A percentile compares a stretch with the other conserved stretches of the same genome.
Conservation (phyloP, 2,888 invertebrate species). For the Agrochola macilenta region DNA sequence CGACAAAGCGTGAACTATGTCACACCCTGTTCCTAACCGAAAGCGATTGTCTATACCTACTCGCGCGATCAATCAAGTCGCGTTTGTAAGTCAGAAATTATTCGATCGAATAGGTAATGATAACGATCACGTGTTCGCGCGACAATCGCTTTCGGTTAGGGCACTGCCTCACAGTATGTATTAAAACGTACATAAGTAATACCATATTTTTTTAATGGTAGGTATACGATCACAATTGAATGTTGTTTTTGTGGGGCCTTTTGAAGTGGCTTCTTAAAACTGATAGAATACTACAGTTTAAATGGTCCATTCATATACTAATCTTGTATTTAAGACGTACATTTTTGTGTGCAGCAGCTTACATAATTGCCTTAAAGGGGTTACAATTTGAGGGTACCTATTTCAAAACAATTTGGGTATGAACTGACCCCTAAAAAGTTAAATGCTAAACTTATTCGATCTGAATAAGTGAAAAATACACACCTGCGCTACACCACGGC, state of each 20-base stretch:
- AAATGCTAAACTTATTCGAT: constrained; percentile 18
- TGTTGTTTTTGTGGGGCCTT: background rate
- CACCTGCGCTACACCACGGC: background rate
- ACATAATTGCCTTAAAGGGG: background rate
- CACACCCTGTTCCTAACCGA: constrained; percentile 1
- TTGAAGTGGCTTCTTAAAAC: background rate
- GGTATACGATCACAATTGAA: constrained; percentile 24
- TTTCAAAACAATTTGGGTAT: background rate
- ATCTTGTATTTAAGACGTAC: background rate
- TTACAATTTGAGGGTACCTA: background rate
- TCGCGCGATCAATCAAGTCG: background rate
- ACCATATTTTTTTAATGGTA: constrained; percentile 9
- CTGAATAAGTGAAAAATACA: background rate
- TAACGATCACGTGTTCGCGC: background rate
- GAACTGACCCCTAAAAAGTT: background rate
- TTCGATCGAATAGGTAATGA: too few relatives aligned
- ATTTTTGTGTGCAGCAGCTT: constrained; percentile 18
- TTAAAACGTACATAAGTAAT: constrained; percentile 1
- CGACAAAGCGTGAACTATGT: constrained; percentile 2
- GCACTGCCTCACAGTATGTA: constrained; percentile 4
- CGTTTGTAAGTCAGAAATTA: background rate
- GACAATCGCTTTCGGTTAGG: background rate
- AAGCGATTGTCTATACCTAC: background rate
- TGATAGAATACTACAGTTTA: background rate
- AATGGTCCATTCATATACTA: constrained; percentile 8